Base-by-base conservation (phyloP, 2,888 invertebrate species). In the Sesamia inferens region DNA sequence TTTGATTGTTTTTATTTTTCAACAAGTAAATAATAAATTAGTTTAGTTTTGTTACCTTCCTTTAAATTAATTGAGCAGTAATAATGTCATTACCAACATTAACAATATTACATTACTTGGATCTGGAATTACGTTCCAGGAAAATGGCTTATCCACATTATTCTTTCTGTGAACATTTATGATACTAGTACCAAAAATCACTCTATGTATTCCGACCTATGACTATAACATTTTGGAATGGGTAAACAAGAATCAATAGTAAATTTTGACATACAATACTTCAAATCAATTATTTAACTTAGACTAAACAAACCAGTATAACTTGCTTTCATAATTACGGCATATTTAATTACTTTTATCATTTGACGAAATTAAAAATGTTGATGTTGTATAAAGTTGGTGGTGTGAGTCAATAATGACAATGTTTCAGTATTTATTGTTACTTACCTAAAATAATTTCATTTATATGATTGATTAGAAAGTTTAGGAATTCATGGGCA, bases 401-500 rank as follows among this genome's bases (percentile, higher is more conserved):
- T 31, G 0, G 47, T 24, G 22, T 47, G n/a, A 51, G 16, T 44
- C 19, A 48, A 65, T 11, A 44, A 51, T 51, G 51, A 51, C 3
- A 31, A 31, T 31, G 1, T 31, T 31, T 1, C 3, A 31, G 31
- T 31, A 31, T 31, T 31, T 31, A 31, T 31, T 57, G 7, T 68
- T 7, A 94, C 97, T 97, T 96, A 98, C 99, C 99, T 96, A 99
- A 97, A 90, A 99, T 98, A 89, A 99, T 99, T 97, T 99, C 99
- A 95, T 99, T 99, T 90, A 99, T 99, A 92, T 99, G 99, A 96
- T 99, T 99, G 83, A 99, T 98, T 81, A 99, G 97, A 95, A 99
- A 99, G 95, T 99, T 99, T 82, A 99, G 97, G 96, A 99, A 99
- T 94, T 99, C 99, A 93, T 99, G 99, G 66, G 99, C 99, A 97